Evolutionary conservation across 2,888 invertebrate species (phyloP), one percentile per base, ranked within the genome.

Genomic region (Drosophila stalkeri): DNA sequence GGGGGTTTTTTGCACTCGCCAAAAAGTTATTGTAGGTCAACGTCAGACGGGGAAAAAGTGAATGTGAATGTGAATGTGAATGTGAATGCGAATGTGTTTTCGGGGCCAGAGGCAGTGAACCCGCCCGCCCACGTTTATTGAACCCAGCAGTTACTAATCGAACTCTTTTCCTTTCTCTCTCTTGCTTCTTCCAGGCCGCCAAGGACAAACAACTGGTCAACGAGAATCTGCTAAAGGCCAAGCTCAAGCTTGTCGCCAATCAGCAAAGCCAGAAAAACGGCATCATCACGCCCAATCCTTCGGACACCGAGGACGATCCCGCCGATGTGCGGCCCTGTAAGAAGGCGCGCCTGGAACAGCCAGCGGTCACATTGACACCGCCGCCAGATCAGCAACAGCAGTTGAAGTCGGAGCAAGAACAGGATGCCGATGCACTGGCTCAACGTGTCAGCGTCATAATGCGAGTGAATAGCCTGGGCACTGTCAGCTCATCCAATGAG

Each of bases 401-500:
- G 93, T 94, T 69, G 92, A 94, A 71, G 9, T 93, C 93, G 69
- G 65, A 69, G 44, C 76, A 35, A 20, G 73, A 80, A 12, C 69
- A 72, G 27, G 65, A 77, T 16, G 20, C 64, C 57, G 75, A 65
- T n/a, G 49, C 63, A 3, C 37, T 57, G 54, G 85, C 85, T n/a
- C 87, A 93, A 57, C 93, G 95, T 61, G 94, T 95, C 37, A 97
- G 97, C 14, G 98, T 98, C 78, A 98, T 98, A 81, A 97, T 97
- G 97, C 95, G 95, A 81, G 97, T 96, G 9, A 96, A 96, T 92
- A 96, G 96, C 75, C 96, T 97, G 90, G 97, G 97, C n/a, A 68
- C 84, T 49, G 96, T 96, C 41, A 96, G 96, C 93, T 89, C 91
- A 7, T 71, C 89, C 12, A 68, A 85, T 23, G 86, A 89, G 56